These are phyloP conservation scores for Lepus timidus DNA, from an alignment of 2,113 vertebrate species.

Conservation along the genomic window DNA sequence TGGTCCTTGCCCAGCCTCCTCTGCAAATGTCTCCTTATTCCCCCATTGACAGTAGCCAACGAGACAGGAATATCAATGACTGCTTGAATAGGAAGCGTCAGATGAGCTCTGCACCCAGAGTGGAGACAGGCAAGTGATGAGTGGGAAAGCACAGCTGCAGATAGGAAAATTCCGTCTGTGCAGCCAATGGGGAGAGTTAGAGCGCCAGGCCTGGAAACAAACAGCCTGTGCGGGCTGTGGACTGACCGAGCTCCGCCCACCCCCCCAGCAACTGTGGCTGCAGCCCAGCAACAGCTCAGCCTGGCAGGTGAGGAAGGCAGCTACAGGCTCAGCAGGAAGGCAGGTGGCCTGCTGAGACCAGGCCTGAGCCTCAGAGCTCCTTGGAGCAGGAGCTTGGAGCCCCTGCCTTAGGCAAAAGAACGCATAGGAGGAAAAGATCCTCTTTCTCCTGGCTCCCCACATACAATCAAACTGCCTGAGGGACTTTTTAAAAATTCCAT, in stretches of 20 bases:
- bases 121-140: constrained; percentile 49
- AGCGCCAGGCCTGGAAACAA: constrained; percentile 24
- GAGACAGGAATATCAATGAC: constrained; percentile 66
- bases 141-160: constrained; percentile 30
- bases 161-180: constrained; percentile 77
- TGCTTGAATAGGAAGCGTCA: constrained; percentile 10
- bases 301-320: constrained; percentile 4
- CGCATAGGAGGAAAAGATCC: neutral
- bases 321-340: neutral
- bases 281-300: neutral
- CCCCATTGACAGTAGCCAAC: neutral
- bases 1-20: neutral
- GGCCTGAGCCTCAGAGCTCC: neutral
- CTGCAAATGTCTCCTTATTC: neutral
- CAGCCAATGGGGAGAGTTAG: neutral
- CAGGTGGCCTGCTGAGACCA: neutral
- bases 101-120: neutral
- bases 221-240: neutral
- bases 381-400: neutral
- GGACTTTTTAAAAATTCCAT: neutral
- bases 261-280: neutral
- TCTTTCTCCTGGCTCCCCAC: neutral
- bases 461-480: neutral
- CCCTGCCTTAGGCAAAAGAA: neutral
- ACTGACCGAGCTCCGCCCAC: constrained; percentile 57